Evolutionary conservation across 2,113 vertebrate species (phyloP), one percentile per base, ranked within the genome.

Genomic region (Chloropsis hardwickii): DNA sequence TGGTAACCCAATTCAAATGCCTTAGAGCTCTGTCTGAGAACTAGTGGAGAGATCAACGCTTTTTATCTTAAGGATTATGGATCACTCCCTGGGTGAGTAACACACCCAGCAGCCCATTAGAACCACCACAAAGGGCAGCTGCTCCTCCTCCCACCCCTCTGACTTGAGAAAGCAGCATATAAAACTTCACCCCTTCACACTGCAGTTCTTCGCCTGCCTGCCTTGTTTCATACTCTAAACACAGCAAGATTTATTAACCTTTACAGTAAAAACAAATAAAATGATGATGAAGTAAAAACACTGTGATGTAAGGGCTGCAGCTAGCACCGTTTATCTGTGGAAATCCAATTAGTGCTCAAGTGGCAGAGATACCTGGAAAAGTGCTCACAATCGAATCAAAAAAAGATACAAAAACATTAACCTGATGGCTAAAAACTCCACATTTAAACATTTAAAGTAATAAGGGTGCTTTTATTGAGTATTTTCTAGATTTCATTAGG

Each of bases 331-430:
- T 99, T 98, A 98, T 99, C 99, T 99, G 99, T 98, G 98, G 98
- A 99, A 99, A 99, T 99, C 97, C 97, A 99, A 99, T 99, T 98
- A 99, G 98, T 98, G 98, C 98, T 98, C 97, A 97, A 98, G 99
- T 98, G 99, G 98, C 98, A 99, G 99, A 98, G 98, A 98, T 98
- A 99, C 98, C 98, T 97, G 98, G 99, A 99, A 99, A 99, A 99
- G 99, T 99, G 98, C 97, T 97, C 98, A 98, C 99, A 99, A 99
- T 99, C 99, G 98, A 99, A 99, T 99, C 98, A 99, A 96, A 98
- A 97, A 98, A 98, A 98, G 98, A 99, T 98, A 98, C 98, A 98
- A 99, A 99, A 99, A 98, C 98, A 98, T 98, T 98, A 98, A 97
- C 98, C 98, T 98, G 98, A 98, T 98, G 98, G 98, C 98, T 98